phyloP scores from a whole-genome alignment of 2,797 vertebrate genomes.

The Mionectes olivaceus region DNA sequence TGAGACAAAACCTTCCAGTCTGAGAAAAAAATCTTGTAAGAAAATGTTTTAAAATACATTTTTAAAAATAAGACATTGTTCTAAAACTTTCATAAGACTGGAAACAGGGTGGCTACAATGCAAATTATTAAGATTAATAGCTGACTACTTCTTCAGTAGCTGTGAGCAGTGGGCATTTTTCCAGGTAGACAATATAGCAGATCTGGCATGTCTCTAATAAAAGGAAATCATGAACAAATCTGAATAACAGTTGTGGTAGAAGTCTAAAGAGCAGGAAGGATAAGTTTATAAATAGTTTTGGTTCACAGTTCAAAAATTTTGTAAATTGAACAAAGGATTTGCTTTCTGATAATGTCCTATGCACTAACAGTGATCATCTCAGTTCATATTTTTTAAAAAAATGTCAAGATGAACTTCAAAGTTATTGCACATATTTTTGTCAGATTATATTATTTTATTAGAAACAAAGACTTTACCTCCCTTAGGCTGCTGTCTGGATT shows the following conservation, averaged over 20 bases:
- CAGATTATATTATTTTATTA: conserved; percentile 1
- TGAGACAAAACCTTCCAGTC: not conserved
- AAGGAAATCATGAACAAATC: conserved; percentile 57
- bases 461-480: not conserved
- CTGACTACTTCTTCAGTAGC: conserved; percentile 18
- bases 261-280: conserved; percentile 49
- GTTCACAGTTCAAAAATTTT: not conserved
- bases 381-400: not conserved
- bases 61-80: not conserved
- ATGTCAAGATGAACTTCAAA: not conserved
- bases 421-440: not conserved
- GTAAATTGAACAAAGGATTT: not conserved
- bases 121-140: conserved; percentile 27
- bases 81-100: not conserved
- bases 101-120: not conserved
- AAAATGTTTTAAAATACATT: not conserved
- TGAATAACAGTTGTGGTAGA: conserved; percentile 39
- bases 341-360: not conserved
- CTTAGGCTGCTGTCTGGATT: not conserved
- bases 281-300: conserved; percentile 56
- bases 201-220: conserved; percentile 40
- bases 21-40: not conserved
- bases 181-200: conserved; percentile 37
- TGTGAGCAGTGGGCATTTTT: conserved; percentile 30
- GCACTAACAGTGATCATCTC: not conserved